A percentile compares a stretch with the other conserved stretches of the same genome.
These are phyloP conservation scores for Agriopis aurantiaria DNA, from an alignment of 2,888 invertebrate genomes.

Conservation along the genomic window DNA sequence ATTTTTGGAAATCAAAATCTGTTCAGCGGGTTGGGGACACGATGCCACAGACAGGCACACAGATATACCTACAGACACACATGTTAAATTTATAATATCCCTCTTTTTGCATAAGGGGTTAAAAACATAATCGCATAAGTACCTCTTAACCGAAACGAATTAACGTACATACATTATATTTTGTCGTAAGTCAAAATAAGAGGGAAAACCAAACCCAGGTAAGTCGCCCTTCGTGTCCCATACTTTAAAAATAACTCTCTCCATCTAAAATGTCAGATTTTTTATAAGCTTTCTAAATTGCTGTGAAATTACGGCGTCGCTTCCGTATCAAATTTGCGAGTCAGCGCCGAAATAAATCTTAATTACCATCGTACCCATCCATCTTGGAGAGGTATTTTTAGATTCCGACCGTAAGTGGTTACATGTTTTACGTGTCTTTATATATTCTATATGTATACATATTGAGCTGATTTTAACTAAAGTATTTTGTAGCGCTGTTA, in stretches of 20 bases:
- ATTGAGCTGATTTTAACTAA: neutral
- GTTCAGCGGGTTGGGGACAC: too few species aligned
- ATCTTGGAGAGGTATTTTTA: constrained; percentile 22
- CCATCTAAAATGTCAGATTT: constrained; percentile 17
- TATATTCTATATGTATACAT: neutral
- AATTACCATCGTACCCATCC: constrained; percentile 29
- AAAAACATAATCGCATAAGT: too few species aligned
- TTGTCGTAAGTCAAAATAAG: too few species aligned
- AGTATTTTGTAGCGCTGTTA: too few species aligned
- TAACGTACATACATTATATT: too few species aligned
- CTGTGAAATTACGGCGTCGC: constrained; percentile 24
- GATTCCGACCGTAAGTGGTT: constrained; percentile 1
- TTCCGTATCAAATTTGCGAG: constrained; percentile 30
- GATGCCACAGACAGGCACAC: too few species aligned
- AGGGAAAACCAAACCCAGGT: neutral
- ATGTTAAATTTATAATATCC: too few species aligned
- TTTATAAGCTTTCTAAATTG: constrained; percentile 31
- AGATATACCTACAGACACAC: too few species aligned
- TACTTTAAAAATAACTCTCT: constrained; percentile 10
- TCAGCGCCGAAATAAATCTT: constrained; percentile 35
- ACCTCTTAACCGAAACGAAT: too few species aligned
- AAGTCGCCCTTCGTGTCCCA: neutral
- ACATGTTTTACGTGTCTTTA: neutral
- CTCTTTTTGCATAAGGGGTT: too few species aligned
- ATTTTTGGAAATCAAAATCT: too few species aligned